Conservation (phyloP, 2,113 vertebrate genomes). For the Aix galericulata region DNA sequence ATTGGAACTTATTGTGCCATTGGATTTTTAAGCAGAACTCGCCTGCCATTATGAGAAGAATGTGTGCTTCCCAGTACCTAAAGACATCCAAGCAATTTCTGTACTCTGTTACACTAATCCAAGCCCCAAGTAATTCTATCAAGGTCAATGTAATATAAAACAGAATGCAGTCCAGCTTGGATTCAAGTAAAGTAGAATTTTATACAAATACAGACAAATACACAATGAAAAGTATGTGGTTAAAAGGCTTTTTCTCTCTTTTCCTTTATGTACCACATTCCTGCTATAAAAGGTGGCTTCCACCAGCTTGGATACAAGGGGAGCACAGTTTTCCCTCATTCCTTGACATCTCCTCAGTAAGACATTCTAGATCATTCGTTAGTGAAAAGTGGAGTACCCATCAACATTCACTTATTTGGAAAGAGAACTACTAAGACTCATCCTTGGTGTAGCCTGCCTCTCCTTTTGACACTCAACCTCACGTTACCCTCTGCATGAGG, state of each 20-base stretch:
- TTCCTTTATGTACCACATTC: background rate
- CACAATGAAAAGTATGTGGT: background rate
- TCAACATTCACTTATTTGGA: background rate
- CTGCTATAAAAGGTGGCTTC: background rate
- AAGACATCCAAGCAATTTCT: constrained; percentile 48
- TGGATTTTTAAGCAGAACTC: constrained; percentile 67
- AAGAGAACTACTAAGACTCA: background rate
- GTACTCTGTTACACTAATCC: constrained; percentile 20
- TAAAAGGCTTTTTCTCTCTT: background rate
- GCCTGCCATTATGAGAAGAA: constrained; percentile 36
- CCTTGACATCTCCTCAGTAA: background rate
- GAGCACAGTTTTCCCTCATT: background rate
- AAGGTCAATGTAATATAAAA: constrained; percentile 50
- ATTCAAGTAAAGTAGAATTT: background rate
- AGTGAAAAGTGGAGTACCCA: background rate
- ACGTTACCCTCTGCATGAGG: background rate
- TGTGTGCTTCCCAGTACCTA: constrained; percentile 28
- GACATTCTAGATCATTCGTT: background rate
- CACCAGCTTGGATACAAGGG: background rate
- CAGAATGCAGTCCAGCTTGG: constrained; percentile 13
- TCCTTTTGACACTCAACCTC: background rate
- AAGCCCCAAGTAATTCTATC: constrained; percentile 27
- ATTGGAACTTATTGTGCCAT: constrained; percentile 55
- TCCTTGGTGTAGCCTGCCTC: background rate
- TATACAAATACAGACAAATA: background rate